Percentiles rank a stretch among this genome's conserved stretches.
Conservation (phyloP, 2,888 invertebrate genomes). For the Podabrus alpinus region DNA sequence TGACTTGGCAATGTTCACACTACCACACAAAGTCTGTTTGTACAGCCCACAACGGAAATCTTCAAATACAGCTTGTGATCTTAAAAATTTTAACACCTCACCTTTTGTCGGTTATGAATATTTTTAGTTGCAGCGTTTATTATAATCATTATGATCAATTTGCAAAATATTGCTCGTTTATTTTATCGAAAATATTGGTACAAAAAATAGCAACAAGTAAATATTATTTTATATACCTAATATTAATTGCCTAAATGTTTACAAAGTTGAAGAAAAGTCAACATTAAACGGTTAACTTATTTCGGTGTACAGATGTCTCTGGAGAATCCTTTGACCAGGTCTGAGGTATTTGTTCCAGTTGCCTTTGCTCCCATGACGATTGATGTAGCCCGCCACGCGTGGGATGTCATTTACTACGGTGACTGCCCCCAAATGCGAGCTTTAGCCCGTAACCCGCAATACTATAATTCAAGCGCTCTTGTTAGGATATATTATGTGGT, state of each 20-base stretch:
- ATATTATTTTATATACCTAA: background rate
- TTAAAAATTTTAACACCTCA: conserved; percentile 20
- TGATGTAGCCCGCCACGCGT: conserved; percentile 37
- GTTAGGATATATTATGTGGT: conserved; percentile 10
- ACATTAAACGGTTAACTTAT: conserved; percentile 22
- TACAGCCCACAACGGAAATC: conserved; percentile 27
- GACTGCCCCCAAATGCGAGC: conserved; percentile 40
- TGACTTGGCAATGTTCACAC: conserved; percentile 29
- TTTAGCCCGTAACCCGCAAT: conserved; percentile 34
- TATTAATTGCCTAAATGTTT: background rate
- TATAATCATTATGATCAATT: no score
- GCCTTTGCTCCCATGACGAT: conserved; percentile 33
- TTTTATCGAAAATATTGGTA: background rate
- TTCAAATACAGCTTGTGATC: conserved; percentile 18
- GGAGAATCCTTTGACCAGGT: conserved; percentile 27
- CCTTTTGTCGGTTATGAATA: conserved; percentile 9
- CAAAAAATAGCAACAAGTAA: background rate
- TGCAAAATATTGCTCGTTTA: background rate
- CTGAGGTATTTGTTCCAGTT: conserved; percentile 27
- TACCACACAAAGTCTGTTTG: conserved; percentile 25
- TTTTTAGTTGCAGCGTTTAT: background rate
- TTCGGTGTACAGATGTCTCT: conserved; percentile 10
- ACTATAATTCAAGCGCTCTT: conserved; percentile 33
- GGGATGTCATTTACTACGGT: conserved; percentile 42
- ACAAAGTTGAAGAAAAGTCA: conserved; percentile 9